Evolutionary conservation across 2,113 vertebrate species (phyloP), one percentile per base, ranked within the genome.

Genomic region (Pholis gunnellus): DNA sequence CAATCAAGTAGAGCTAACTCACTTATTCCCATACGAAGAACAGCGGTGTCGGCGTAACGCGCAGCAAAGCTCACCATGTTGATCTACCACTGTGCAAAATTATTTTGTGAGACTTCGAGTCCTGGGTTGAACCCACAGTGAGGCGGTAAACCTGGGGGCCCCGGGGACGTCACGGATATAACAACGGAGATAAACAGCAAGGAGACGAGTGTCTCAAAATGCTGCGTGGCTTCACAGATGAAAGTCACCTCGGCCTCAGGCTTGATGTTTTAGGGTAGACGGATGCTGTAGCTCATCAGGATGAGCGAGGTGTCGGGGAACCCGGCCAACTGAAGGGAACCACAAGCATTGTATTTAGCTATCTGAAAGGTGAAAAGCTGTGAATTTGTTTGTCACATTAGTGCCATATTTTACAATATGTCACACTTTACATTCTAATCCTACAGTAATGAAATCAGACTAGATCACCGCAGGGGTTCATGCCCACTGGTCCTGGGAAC

Each of bases 151-250:
- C 65, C 38, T 17, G 29, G 80, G 25, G 78, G 80, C 87, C 79
- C 73, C 48, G 18, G 82, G 82, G 83, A 88, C 5, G 54, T 72
- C 13, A 57, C 50, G 34, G 69, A 77, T 85, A 75, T 54, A 89
- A 80, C 66, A 79, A 80, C 78, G 64, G 72, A 88, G 86, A 84
- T 80, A 87, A 83, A 86, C 78, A 72, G 67, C 84, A 29, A 42
- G 71, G 68, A 46, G 72, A 78, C 70, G 60, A 52, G 72, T 78
- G 65, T 80, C 22, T 81, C 70, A 85, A 85, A 83, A 73, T 75
- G 83, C 76, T 27, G 63, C 69, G 73, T 48, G 79, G 78, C 44
- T 82, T 78, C 46, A 78, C 72, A 84, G 86, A 88, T 86, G 81
- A 89, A 76, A 82, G 80, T 61, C n/a, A 79, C 66, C 57, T 69